Evolutionary conservation across 2,113 vertebrate species (phyloP).

Genomic region (Zeus faber): DNA sequence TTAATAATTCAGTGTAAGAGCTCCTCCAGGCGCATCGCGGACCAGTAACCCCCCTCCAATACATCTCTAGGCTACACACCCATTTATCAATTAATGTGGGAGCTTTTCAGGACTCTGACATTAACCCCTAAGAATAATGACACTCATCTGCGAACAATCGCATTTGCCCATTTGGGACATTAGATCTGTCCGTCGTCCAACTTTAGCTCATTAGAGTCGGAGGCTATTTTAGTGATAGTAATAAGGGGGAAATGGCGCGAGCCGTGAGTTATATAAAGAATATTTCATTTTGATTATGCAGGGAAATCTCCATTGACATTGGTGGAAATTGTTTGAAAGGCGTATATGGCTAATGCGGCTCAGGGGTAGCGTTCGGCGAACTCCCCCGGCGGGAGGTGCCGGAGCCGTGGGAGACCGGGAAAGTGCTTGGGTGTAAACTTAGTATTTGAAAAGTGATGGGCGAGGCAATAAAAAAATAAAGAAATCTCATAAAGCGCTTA

Average conservation of each 20-base stretch:
- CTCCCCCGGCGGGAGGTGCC: background rate
- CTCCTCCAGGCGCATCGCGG: slow-evolving; percentile 35
- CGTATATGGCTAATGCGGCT: background rate
- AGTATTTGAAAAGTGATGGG: background rate
- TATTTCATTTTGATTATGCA: background rate
- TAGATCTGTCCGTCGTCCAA: background rate
- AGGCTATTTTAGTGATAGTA: background rate
- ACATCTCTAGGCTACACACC: slow-evolving; percentile 33
- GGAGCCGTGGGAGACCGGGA: background rate
- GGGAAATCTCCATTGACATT: background rate
- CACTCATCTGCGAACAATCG: too few species aligned
- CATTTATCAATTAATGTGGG: slow-evolving; percentile 47
- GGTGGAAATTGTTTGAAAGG: background rate
- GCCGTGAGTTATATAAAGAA: background rate
- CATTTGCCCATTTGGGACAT: background rate
- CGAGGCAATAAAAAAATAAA: too few species aligned
- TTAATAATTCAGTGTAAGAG: slow-evolving; percentile 52
- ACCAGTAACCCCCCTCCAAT: slow-evolving; percentile 34
- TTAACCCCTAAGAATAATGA: slow-evolving; percentile 31
- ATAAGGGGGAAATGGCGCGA: background rate
- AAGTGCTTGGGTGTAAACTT: background rate
- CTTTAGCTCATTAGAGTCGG: background rate
- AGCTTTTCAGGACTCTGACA: slow-evolving; percentile 24
- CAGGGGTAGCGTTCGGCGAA: background rate
- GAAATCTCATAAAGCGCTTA: slow-evolving; percentile 1